Evolutionary conservation across 2,888 invertebrate species (phyloP).

Genomic region (Agriopis marginaria): DNA sequence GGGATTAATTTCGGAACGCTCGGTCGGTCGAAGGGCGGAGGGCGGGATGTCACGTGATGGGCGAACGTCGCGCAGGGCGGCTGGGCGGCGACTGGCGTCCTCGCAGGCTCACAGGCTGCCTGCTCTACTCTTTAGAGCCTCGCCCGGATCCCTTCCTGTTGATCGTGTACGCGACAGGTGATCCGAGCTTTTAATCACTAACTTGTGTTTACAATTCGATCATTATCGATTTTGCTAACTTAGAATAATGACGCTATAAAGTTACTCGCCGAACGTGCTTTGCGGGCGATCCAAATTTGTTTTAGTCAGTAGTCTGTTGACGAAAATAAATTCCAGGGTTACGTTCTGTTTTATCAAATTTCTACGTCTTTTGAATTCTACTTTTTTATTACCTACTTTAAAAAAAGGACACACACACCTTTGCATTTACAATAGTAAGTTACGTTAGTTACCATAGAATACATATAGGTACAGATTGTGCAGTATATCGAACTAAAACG

Average conservation of each 20-base stretch:
- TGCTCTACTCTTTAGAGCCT: constrained; percentile 65
- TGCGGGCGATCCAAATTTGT: not conserved
- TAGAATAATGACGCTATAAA: constrained; percentile 29
- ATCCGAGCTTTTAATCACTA: constrained; percentile 65
- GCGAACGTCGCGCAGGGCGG: constrained; percentile 74
- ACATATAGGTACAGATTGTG: no score
- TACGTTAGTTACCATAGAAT: no score
- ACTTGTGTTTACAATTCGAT: constrained; percentile 54
- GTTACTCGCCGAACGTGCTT: constrained; percentile 17
- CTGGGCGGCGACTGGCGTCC: constrained; percentile 81
- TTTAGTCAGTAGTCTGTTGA: not conserved
- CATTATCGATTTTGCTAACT: constrained; percentile 49
- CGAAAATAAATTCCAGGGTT: not conserved
- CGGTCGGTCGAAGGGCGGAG: constrained; percentile 53
- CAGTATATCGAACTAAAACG: no score
- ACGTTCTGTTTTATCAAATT: not conserved
- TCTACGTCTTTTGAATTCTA: not conserved
- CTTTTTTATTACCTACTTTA: no score
- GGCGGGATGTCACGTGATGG: constrained; percentile 52
- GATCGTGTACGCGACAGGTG: constrained; percentile 83
- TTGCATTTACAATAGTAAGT: no score
- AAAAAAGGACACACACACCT: no score
- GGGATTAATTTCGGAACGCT: constrained; percentile 51
- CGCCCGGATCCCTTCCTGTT: constrained; percentile 81
- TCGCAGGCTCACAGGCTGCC: constrained; percentile 55